Conservation (phyloP, 2,888 invertebrate species). For the Leptopilina syphax region DNA sequence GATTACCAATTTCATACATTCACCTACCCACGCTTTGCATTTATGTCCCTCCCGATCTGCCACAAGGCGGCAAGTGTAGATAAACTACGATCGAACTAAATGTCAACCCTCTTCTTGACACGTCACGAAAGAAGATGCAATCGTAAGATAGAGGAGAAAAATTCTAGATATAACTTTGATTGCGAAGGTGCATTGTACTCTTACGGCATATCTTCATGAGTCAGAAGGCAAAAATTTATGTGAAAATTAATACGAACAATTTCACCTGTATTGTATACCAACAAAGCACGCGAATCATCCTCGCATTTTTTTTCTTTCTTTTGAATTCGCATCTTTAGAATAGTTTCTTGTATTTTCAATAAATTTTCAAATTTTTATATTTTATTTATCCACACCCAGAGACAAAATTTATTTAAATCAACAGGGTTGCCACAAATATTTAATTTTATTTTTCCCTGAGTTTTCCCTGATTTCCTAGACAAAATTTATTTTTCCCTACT, state of each 20-base stretch:
- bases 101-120: conserved; percentile 51
- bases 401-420: too few relatives aligned
- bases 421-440: too few relatives aligned
- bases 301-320: too few relatives aligned
- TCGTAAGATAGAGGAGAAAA: conserved; percentile 9
- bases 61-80: conserved; percentile 37
- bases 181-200: conserved; percentile 25
- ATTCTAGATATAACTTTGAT: conserved; percentile 26
- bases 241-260: conserved; percentile 24
- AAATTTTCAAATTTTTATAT: too few relatives aligned
- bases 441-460: too few relatives aligned
- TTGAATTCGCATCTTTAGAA: too few relatives aligned
- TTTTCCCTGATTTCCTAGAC: too few relatives aligned
- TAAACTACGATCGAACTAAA: conserved; percentile 46
- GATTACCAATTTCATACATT: conserved; percentile 50
- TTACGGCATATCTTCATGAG: conserved; percentile 2
- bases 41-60: conserved; percentile 42
- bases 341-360: too few relatives aligned
- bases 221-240: neutral
- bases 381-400: too few relatives aligned
- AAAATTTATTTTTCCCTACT: too few relatives aligned
- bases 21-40: conserved; percentile 52
- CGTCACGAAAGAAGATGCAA: conserved; percentile 40
- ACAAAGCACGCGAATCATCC: conserved; percentile 25
- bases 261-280: neutral